Conservation (phyloP, 2,888 invertebrate species). For the Calliphora vomitoria region DNA sequence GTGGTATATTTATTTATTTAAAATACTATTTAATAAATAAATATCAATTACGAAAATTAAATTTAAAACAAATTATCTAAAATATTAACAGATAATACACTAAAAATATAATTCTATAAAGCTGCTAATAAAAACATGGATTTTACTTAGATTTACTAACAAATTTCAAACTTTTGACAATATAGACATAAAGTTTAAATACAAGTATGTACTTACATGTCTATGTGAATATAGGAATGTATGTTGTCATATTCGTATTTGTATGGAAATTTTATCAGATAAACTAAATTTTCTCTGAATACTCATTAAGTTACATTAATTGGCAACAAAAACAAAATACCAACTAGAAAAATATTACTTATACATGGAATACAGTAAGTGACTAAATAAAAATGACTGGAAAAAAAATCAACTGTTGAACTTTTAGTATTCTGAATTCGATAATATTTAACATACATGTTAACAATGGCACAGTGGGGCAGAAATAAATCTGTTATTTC, state of each 20-base stretch:
- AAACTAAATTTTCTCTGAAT: constrained; percentile 53
- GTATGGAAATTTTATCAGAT: constrained; percentile 43
- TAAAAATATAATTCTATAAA: neutral
- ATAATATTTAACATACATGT: too few relatives aligned
- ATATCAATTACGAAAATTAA: constrained; percentile 7
- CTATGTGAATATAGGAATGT: neutral
- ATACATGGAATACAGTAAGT: constrained; percentile 17
- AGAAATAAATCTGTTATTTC: too few relatives aligned
- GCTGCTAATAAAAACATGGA: neutral
- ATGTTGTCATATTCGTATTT: constrained; percentile 24
- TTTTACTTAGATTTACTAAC: neutral
- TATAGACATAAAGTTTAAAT: neutral
- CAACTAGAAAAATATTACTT: constrained; percentile 16
- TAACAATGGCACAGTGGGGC: too few relatives aligned
- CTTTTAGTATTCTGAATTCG: too few relatives aligned
- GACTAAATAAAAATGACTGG: neutral
- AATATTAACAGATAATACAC: too few relatives aligned
- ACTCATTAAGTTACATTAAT: constrained; percentile 58
- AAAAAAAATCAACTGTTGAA: too few relatives aligned
- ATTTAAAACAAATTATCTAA: neutral
- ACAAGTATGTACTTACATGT: neutral
- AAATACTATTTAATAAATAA: constrained; percentile 6
- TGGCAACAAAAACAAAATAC: constrained; percentile 47
- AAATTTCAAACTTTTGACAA: neutral
- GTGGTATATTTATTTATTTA: neutral